Base-by-base conservation (phyloP, 37 sponge, comb jelly and placozoan species). In the Lycopodina hypogea region DNA sequence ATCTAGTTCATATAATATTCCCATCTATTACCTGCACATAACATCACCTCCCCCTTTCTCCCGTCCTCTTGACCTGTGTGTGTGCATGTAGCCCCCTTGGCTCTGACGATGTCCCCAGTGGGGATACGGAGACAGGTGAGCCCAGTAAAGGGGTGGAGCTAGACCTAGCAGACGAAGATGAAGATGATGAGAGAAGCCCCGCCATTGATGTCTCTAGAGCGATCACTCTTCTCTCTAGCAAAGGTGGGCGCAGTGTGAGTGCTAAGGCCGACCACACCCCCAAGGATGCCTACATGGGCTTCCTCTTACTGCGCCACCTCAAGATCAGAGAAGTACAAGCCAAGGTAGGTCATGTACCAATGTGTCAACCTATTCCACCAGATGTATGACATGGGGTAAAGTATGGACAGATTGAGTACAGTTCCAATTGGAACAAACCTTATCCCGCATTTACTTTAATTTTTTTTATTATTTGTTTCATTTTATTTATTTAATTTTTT, bases 251-350 rank as follows among this genome's bases (percentile, higher is more conserved):
- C 28, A 28, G 39, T 42, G 62, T 92, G 32, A 84, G 93, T 57
- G 32, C 78, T 4, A 71, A 84, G 75, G 85, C 89, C 9, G 62
- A 76, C 18, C 69, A 78, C 29, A 76, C 53, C 19, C 76, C 84
- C 6, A 89, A 89, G 51, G 86, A 90, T 79, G 71, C 64, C 60
- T 86, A 71, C 78, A 81, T 86, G 75, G 83, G 90, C 12, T 93
- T 83, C 50, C 50, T 90, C 40, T 38, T 88, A 3, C 53, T 93
- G 75, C 59, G 94, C 23, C 90, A 93, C 72, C 61, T 90, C 38
- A 45, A 64, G 35, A 93, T 90, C 24, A 72, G 94, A 53, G 94
- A 93, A 74, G n/a, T 82, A 3, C 68, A 62, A 51, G 65, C 30
- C 19, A 90, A 82, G 88, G 94, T 90, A 51, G 18, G 75, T 70